Base-by-base conservation (phyloP, 2,797 vertebrate genomes). In the Ambastaia sidthimunki region DNA sequence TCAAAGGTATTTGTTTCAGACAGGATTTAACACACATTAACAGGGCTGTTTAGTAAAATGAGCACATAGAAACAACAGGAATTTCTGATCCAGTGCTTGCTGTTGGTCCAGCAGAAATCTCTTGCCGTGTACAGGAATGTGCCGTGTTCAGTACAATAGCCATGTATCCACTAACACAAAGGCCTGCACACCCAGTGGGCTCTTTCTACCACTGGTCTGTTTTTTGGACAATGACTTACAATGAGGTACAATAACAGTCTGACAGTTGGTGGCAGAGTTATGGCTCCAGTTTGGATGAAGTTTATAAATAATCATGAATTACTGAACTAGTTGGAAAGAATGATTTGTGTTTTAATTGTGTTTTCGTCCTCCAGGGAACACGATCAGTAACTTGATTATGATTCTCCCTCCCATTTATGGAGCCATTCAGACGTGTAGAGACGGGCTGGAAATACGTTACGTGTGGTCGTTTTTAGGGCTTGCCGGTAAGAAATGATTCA, bases 381-480 rank as follows among this genome's bases (percentile, higher is more conserved):
- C 98, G 19, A 94, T 99, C 90, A 99, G 97, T 92, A 99, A 99
- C 92, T 93, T 99, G 93, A 97, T 99, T 86, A 98, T 99, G 96
- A 98, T 99, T 89, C 91, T 99, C 86, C 97, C 98, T 92, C 98
- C 98, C 62, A 90, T 99, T 80, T 98, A 92, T 77, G 98, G 97
- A 84, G 97, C 96, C 80, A 89, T 98, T 83, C 96, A 97, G 89
- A 96, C 95, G 5, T 90, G 91, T 84, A 95, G 89, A 83, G 94
- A 96, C 19, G 95, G 96, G 87, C 95, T 97, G 23, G 98, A 99
- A 90, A 94, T 95, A 74, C 95, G 98, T 6, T 99, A 99, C 78
- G 86, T 95, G 87, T 96, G 94, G 88, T 96, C 98, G 4, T 99
- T 96, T 89, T 91, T 99, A 21, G 97, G 97, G 84, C 92, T 99